Evolutionary conservation across 35 echinoderm and acorn worm genomes (phyloP), one percentile per base, ranked within the genome.

Genomic region (Anneissia japonica): DNA sequence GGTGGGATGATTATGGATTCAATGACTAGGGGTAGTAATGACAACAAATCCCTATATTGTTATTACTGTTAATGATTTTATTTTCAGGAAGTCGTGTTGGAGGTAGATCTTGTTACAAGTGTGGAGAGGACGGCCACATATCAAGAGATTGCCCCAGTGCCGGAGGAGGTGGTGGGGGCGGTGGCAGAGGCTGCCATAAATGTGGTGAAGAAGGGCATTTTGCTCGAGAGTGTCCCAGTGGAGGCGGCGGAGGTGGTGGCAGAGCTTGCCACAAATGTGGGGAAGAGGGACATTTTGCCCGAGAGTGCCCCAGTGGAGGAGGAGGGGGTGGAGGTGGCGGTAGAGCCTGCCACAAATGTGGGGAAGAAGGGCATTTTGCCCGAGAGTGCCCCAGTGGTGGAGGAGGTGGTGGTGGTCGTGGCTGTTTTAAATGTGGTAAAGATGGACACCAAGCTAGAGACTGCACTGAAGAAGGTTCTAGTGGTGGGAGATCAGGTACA

Each of bases 41-140:
- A n/a, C n/a, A n/a, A n/a, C n/a, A n/a, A n/a, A n/a, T n/a, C n/a
- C n/a, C n/a, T n/a, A n/a, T n/a, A n/a, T n/a, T n/a, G n/a, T n/a
- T n/a, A n/a, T n/a, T n/a, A n/a, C n/a, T n/a, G n/a, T n/a, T n/a
- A n/a, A n/a, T n/a, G n/a, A n/a, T 34, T 75, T 36, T 14, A 46
- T 88, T 79, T 2, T 29, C 37, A 43, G 76, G 72, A 75, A 74
- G 90, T 56, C 39, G 77, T 37, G 85, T 80, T 82, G 72, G 84
- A 45, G 75, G 79, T 10, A 35, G 51, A 38, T 86, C 12, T 21
- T 90, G 88, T 39, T 86, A 46, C 79, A 90, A 76, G 0, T 89
- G 92, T 90, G 87, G 88, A 30, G 84, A 91, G 36, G 83, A 84
- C n/a, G 93, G 89, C 23, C 93, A 95, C 41, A 84, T 85, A 51